A percentile compares a stretch with the other conserved stretches of the same genome.
Conservation (phyloP, 2,888 invertebrate species). For the Zygogramma bicolorata region DNA sequence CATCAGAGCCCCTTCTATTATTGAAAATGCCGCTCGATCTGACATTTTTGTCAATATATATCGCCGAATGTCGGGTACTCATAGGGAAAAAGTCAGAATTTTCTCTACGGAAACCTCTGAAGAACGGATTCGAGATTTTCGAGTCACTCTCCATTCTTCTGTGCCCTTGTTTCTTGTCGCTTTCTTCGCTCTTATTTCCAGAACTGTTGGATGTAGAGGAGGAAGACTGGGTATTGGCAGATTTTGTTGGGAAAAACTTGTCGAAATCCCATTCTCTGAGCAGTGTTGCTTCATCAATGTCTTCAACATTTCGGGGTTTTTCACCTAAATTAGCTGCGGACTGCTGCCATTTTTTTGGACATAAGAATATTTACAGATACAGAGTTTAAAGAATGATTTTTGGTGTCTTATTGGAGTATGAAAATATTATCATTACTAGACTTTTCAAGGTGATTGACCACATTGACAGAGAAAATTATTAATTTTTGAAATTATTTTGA, state of each 20-base stretch:
- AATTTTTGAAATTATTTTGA: too few relatives aligned
- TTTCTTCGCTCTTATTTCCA: constrained; percentile 58
- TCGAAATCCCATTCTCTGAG: constrained; percentile 91
- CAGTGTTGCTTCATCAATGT: constrained; percentile 81
- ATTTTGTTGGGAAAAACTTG: constrained; percentile 77
- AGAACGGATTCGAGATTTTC: constrained; percentile 77
- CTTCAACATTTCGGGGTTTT: constrained; percentile 53
- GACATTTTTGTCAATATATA: constrained; percentile 69
- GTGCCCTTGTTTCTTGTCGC: constrained; percentile 66
- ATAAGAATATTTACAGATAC: constrained; percentile 41
- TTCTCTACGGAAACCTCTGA: constrained; percentile 84
- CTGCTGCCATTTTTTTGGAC: constrained; percentile 64
- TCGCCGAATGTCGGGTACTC: constrained; percentile 82
- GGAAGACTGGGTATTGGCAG: constrained; percentile 51
- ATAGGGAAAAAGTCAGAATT: constrained; percentile 87
- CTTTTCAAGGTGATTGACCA: too few relatives aligned
- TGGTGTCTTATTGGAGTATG: neutral
- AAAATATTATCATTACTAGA: too few relatives aligned
- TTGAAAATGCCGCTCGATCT: constrained; percentile 80
- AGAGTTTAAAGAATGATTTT: neutral
- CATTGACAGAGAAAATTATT: too few relatives aligned
- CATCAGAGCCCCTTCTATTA: constrained; percentile 73
- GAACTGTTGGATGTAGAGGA: constrained; percentile 62
- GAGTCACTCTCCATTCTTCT: constrained; percentile 82
- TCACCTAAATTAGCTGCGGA: constrained; percentile 66